These are phyloP conservation scores for Actinemys pallida DNA, from an alignment of 2,113 vertebrate genomes.

Conservation along the genomic window DNA sequence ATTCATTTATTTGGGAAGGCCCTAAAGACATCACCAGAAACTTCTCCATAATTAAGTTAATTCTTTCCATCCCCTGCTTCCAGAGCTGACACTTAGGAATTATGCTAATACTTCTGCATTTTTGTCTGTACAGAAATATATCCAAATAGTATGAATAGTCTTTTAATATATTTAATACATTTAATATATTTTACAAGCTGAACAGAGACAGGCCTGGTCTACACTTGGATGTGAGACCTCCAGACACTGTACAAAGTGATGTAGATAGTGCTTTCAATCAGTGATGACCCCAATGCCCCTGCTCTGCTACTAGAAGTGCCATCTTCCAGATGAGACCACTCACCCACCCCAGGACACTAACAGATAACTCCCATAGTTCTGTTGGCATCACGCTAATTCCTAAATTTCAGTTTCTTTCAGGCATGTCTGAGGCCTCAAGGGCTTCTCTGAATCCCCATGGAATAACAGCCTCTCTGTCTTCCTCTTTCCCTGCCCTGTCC, in stretches of 20 bases:
- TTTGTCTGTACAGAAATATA: not conserved
- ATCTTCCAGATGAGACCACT: not conserved
- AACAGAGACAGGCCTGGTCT: slow-evolving; percentile 13
- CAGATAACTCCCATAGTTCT: not conserved
- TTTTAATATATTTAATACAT: not conserved
- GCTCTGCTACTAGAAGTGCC: not conserved
- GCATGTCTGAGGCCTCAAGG: not conserved
- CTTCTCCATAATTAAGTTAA: not conserved
- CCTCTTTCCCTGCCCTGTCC: not conserved
- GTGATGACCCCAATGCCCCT: not conserved
- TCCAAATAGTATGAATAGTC: not conserved
- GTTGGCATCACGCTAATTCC: not conserved
- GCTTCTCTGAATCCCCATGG: not conserved
- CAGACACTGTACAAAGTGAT: not conserved
- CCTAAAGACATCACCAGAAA: not conserved
- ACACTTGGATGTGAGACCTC: not conserved
- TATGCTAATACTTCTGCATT: not conserved
- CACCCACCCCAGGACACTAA: not conserved
- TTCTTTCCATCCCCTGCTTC: slow-evolving; percentile 6
- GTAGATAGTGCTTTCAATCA: not conserved
- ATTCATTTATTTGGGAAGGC: not conserved
- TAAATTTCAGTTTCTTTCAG: not conserved
- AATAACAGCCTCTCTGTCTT: not conserved
- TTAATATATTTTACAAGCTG: not conserved
- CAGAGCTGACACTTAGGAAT: not conserved